Evolutionary conservation across 2,113 vertebrate species (phyloP).

Genomic region (Dasyprocta punctata): DNA sequence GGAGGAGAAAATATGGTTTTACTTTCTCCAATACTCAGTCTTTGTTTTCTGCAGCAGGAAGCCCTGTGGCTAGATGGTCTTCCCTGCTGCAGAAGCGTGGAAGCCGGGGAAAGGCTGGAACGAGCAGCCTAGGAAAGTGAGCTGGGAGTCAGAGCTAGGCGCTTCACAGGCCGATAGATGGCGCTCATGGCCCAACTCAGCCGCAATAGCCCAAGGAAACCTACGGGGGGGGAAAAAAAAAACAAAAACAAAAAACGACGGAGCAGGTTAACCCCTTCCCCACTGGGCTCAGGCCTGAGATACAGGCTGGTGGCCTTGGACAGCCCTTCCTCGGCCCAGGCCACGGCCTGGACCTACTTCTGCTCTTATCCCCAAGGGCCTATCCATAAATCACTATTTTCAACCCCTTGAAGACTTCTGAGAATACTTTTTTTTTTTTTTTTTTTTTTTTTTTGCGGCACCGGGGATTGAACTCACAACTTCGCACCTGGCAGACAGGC

Average conservation of each 20-base stretch:
- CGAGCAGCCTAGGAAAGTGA: neutral
- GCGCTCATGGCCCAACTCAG: slow-evolving; percentile 79
- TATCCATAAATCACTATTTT: neutral
- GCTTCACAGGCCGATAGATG: slow-evolving; percentile 75
- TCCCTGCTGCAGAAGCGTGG: neutral
- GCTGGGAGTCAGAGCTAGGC: neutral
- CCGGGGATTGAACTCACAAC: too few relatives aligned
- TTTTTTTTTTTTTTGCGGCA: too few relatives aligned
- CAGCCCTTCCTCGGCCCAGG: neutral
- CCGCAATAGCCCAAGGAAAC: neutral
- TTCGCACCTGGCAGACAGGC: too few relatives aligned
- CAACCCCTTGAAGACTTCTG: neutral
- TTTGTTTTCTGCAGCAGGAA: neutral
- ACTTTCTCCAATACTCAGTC: neutral
- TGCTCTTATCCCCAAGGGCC: neutral
- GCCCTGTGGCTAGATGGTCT: neutral
- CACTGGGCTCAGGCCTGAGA: neutral
- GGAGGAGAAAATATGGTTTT: neutral
- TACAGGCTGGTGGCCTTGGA: neutral
- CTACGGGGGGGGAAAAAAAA: neutral
- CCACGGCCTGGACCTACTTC: neutral
- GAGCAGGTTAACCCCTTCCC: slow-evolving; percentile 71
- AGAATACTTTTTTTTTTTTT: too few relatives aligned
- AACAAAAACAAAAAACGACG: neutral
- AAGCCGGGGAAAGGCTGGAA: neutral